Percentiles rank a stretch among this genome's conserved stretches.
phyloP scores from a whole-genome alignment of 2,888 invertebrate genomes.

The Dendrolimus houi region DNA sequence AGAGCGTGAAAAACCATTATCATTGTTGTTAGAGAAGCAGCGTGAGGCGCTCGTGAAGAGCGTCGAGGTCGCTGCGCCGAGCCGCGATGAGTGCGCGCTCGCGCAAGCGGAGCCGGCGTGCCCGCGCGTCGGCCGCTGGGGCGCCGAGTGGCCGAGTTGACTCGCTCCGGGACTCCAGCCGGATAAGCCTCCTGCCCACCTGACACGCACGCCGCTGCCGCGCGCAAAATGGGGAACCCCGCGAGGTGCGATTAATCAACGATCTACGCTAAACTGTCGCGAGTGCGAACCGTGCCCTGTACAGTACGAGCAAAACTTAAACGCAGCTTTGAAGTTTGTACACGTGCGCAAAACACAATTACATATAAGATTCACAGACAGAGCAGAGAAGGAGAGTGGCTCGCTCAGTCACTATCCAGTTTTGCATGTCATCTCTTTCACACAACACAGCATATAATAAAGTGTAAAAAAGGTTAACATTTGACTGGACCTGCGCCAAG shows the following conservation, averaged over 20 bases:
- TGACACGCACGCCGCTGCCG: constrained; percentile 41
- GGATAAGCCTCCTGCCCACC: constrained; percentile 40
- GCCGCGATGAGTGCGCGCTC: constrained; percentile 37
- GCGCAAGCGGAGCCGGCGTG: constrained; percentile 76
- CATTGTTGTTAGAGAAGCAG: constrained; percentile 80
- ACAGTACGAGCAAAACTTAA: too few relatives aligned
- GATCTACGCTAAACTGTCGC: too few relatives aligned
- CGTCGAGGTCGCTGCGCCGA: constrained; percentile 53
- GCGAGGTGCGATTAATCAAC: constrained; percentile 12
- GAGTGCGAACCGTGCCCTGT: too few relatives aligned
- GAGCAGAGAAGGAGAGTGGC: too few relatives aligned
- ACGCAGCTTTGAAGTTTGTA: too few relatives aligned
- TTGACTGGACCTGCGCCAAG: too few relatives aligned
- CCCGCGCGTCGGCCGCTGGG: constrained; percentile 93
- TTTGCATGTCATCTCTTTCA: too few relatives aligned
- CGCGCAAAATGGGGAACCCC: constrained; percentile 34
- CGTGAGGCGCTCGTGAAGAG: constrained; percentile 77
- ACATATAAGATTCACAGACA: too few relatives aligned
- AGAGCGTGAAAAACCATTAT: constrained; percentile 86
- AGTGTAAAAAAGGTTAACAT: too few relatives aligned
- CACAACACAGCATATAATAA: too few relatives aligned
- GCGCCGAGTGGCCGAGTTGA: constrained; percentile 98
- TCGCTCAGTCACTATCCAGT: too few relatives aligned
- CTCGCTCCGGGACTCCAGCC: constrained; percentile 80
- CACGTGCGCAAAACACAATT: too few relatives aligned